Conservation (phyloP, 2,888 invertebrate genomes). For the Drosophila gaucha region DNA sequence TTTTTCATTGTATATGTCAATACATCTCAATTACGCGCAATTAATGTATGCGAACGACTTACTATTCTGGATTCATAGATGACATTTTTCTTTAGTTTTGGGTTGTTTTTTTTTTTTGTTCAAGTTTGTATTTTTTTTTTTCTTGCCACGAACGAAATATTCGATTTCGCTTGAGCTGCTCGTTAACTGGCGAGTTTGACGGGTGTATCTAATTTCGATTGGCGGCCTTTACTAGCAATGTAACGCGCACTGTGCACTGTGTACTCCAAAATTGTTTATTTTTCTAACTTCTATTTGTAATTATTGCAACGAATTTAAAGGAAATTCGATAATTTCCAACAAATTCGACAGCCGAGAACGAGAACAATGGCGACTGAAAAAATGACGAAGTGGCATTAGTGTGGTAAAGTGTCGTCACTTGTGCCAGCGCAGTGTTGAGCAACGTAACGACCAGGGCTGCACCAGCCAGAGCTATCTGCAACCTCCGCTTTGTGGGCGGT, state of each 20-base stretch:
- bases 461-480: constrained; percentile 25
- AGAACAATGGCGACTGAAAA: constrained; percentile 79
- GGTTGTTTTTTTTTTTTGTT: constrained; percentile 47
- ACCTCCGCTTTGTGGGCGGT: constrained; percentile 58
- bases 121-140: constrained; percentile 50
- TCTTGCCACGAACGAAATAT: constrained; percentile 77
- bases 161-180: constrained; percentile 63
- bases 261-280: constrained; percentile 54
- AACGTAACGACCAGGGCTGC: constrained; percentile 53
- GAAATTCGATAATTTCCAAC: constrained; percentile 72
- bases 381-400: constrained; percentile 78
- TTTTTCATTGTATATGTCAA: constrained; percentile 30
- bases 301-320: constrained; percentile 60
- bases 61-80: constrained; percentile 93
- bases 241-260: constrained; percentile 51
- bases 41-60: constrained; percentile 84
- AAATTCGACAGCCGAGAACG: constrained; percentile 76
- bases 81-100: constrained; percentile 81
- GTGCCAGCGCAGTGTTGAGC: constrained; percentile 46
- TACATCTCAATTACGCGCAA: constrained; percentile 58
- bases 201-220: constrained; percentile 41
- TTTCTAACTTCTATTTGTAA: constrained; percentile 61
- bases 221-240: constrained; percentile 30
- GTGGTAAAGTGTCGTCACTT: constrained; percentile 44
- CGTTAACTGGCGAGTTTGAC: constrained; percentile 38